Evolutionary conservation across 1,140 invertebrate species (phyloP), one percentile per base, ranked within the genome.

Genomic region (Physella acuta): DNA sequence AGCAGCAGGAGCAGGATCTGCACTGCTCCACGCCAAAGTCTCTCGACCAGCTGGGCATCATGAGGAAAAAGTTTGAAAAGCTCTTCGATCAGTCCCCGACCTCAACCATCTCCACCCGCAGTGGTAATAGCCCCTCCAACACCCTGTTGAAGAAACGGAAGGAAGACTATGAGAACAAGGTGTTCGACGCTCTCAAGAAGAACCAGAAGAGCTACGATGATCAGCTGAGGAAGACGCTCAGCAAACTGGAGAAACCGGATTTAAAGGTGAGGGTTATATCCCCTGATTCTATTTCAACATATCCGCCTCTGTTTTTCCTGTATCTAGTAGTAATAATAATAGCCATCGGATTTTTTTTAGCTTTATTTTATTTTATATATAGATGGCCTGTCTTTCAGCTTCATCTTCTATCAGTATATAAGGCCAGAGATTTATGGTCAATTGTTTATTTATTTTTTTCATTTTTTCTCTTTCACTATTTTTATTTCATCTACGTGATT

Each of bases 1-100:
- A 53, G 59, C 26, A 68, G 68, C 39, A 60, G 16, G 59, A 64
- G n/a, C 62, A 70, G 51, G 64, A 70, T 52, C 55, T 62, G 11
- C 11, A 1, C 14, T n/a, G 56, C 44, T 36, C n/a, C 26, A 52
- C 24, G 24, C 26, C 58, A 31, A 17, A 51, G 31, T 31, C 69
- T 26, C 24, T 65, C 16, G 68, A 68, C 34, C 24, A 58, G 31
- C 26, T 39, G 20, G 31, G 64, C 26, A 28, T 49, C 31, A 28
- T 66, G 20, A 16, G 55, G 17, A 72, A 68, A 62, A 53, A 68
- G 26, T 55, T 56, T n/a, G 60, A 71, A 33, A 60, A 64, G 33
- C 36, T 56, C 14, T 5, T 49, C 5, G 64, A 66, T 2, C 33
- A 62, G 34, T 44, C 58, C 30, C 26, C 63, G 55, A 28, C 53